Base-by-base conservation (phyloP, 1,140 invertebrate species). In the Acromyrmex heyeri region DNA sequence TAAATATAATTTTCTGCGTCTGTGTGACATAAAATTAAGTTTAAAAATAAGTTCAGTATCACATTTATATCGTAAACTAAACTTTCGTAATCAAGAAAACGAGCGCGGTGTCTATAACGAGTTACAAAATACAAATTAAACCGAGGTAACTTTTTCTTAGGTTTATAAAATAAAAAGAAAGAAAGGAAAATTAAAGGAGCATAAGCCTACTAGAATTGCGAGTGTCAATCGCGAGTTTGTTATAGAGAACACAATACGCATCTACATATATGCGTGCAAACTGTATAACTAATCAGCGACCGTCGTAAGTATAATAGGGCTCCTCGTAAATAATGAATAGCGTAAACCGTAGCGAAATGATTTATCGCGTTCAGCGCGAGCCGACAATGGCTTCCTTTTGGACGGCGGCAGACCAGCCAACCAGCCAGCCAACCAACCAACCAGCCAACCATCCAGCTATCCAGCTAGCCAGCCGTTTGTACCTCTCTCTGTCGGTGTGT, bases 321-420 rank as follows among this genome's bases (percentile, higher is more conserved):
- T 55, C 21, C 64, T 89, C 78, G 85, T 86, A 90, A 88, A 90
- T 88, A 88, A 88, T 86, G 87, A 90, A 90, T 72, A 70, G 70
- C 76, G 87, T 88, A 86, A 86, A 82, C 70, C 86, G 82, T 88
- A 88, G 76, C 88, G 85, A 88, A 85, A 88, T 90, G 87, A 90
- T 90, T 89, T 88, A 90, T 88, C 55, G 67, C 57, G 65, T 57
- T 30, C 72, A 87, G 57, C 53, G 59, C 24, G 77, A 69, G 55
- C 61, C 65, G 85, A 86, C 89, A 90, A 88, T 88, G 78, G 88
- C 44, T 83, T 70, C 73, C 86, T 87, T 87, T 87, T 75, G 79
- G 72, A 61, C 64, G 55, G 62, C 65, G 44, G 64, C 65, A 61
- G 69, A 27, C 53, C 30, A 59, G 48, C 48, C 48, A 65, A n/a